These are phyloP conservation scores for Lacerta viridis DNA, from an alignment of 2,797 vertebrate genomes.

Conservation along the genomic window DNA sequence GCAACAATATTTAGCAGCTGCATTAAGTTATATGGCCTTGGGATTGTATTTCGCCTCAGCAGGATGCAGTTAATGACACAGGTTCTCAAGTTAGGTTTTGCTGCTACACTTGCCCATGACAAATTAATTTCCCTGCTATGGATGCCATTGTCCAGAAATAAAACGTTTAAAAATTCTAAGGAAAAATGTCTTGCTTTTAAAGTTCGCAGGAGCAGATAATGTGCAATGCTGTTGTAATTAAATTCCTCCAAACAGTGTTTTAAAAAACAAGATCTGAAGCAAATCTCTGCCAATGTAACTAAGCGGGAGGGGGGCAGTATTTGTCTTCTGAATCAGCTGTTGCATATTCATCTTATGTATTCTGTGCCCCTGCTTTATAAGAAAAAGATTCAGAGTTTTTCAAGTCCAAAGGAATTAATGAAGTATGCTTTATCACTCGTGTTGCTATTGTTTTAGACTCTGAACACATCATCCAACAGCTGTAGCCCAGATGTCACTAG, in stretches of 20 bases:
- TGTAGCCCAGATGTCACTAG: conserved; percentile 88
- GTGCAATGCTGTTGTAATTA: background rate
- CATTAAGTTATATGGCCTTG: background rate
- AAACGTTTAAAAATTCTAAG: background rate
- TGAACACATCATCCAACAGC: conserved; percentile 78
- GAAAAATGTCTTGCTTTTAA: background rate
- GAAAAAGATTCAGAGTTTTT: background rate
- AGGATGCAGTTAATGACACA: background rate
- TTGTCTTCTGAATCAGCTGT: conserved; percentile 3
- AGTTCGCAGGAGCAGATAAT: background rate
- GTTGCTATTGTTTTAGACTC: rapidly evolving
- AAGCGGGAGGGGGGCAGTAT: background rate
- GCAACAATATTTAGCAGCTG: conserved; percentile 11
- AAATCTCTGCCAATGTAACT: too few species aligned
- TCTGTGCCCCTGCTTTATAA: background rate
- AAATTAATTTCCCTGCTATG: background rate
- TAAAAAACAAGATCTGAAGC: conserved; percentile 4
- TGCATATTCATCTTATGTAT: background rate
- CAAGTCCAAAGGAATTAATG: background rate
- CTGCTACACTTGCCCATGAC: too few species aligned
- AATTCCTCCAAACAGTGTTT: background rate
- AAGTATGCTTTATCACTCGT: background rate
- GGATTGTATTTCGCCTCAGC: background rate
- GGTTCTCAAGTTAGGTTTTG: background rate
- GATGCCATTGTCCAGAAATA: background rate